Conservation (phyloP, 2,113 vertebrate species). For the Epinephelus cyanopodus region DNA sequence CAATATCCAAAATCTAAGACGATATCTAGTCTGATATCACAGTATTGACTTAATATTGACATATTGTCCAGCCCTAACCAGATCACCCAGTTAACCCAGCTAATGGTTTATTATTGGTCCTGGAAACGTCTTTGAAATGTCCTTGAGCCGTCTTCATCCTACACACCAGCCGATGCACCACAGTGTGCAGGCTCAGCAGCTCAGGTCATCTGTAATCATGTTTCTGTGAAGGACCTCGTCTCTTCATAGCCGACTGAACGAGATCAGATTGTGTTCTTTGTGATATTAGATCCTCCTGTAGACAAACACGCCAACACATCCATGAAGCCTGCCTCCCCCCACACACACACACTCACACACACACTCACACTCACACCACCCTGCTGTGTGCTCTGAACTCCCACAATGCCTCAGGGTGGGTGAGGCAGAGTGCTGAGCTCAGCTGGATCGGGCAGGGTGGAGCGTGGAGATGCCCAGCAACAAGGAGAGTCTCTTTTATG, state of each 20-base stretch:
- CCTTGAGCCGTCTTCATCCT: constrained; percentile 42
- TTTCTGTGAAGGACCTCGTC: neutral
- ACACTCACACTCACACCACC: neutral
- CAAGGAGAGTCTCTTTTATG: neutral
- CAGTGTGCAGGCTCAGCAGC: neutral
- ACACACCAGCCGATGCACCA: neutral
- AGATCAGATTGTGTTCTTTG: constrained; percentile 4
- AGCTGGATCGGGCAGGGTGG: constrained; percentile 40
- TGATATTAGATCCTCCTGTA: neutral
- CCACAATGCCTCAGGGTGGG: constrained; percentile 51
- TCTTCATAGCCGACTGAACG: neutral
- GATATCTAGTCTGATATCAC: neutral
- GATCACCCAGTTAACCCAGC: neutral
- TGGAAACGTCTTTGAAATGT: constrained; percentile 10
- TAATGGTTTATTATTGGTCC: neutral
- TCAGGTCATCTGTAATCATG: neutral
- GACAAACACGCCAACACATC: neutral
- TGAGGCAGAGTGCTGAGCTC: constrained; percentile 60
- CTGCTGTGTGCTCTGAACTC: constrained; percentile 24
- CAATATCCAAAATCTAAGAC: neutral
- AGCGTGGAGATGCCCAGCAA: constrained; percentile 9
- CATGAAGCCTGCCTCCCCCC: neutral
- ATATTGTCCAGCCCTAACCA: neutral
- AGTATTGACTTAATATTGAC: neutral
- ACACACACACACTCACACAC: neutral